Base-by-base conservation (phyloP, 2,797 vertebrate genomes). In the Tachyglossus aculeatus region DNA sequence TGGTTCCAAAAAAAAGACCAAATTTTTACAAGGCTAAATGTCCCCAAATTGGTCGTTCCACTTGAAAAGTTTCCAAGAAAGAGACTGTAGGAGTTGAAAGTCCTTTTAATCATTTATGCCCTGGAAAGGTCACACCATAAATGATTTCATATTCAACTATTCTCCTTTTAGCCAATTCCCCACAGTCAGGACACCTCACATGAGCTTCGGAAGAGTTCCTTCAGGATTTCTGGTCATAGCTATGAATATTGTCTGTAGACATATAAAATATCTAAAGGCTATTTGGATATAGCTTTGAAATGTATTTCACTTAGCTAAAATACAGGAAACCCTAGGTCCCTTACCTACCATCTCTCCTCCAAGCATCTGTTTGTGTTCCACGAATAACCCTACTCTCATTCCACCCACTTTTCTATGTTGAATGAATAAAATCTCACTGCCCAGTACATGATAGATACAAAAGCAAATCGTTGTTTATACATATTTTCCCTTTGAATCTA, bases 41-140 rank as follows among this genome's bases (percentile, higher is more conserved):
- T 80, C 67, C 82, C 64, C 74, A n/a, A n/a, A n/a, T 85, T 21
- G 25, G 63, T 27, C 43, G 76, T 69, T 86, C 73, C 80, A 84
- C 75, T 77, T 60, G 57, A 36, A 45, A 73, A 36, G 69, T 61
- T 54, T 85, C 45, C 57, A 80, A 57, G 16, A 88, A 88, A 63
- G 54, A 88, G 77, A 82, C 37, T 86, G 55, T 40, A 51, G 60
- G 77, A n/a, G 60, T 80, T 80, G 80, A 82, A 72, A 85, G 36
- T 45, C 16, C 75, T 58, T 88, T 88, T 74, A 86, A 87, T 90
- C 83, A 93, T 88, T 86, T 56, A 90, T 69, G 71, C 80, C 33
- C 77, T 86, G 78, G 71, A 80, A 90, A 90, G 84, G 77, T 88
- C 83, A 83, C 51, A 43, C 41, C 67, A 14, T 81, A 89, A 91